Evolutionary conservation across 1,140 invertebrate species (phyloP).

Genomic region (Euglossa dilemma): DNA sequence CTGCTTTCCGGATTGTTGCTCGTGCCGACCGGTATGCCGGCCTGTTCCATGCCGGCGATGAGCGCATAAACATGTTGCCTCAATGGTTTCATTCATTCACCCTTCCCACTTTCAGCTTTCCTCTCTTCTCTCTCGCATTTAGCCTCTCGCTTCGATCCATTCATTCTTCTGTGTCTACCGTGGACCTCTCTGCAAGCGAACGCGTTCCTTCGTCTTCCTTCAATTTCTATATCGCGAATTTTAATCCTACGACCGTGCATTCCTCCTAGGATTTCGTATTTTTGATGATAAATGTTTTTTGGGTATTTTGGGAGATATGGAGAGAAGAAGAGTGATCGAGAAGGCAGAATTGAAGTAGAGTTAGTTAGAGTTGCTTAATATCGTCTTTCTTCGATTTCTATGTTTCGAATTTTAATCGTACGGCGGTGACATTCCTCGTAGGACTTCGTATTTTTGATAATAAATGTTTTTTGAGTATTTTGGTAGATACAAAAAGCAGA

Average conservation of each 20-base stretch:
- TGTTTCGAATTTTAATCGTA: too few species aligned
- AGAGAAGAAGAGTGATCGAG: too few species aligned
- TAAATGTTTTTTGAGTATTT: too few species aligned
- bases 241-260: background rate
- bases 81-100: constrained; percentile 73
- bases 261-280: too few species aligned
- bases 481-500: too few species aligned
- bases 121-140: constrained; percentile 10
- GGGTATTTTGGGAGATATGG: too few species aligned
- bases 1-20: constrained; percentile 60
- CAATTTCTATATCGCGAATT: background rate
- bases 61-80: constrained; percentile 69
- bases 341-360: too few species aligned
- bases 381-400: too few species aligned
- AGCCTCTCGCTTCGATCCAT: constrained; percentile 12
- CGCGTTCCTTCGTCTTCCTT: background rate
- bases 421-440: background rate
- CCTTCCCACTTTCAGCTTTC: constrained; percentile 1
- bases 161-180: background rate
- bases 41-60: constrained; percentile 41
- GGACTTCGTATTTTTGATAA: too few species aligned
- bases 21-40: constrained; percentile 48
- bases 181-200: too few species aligned
- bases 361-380: too few species aligned
- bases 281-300: too few species aligned